phyloP scores from a whole-genome alignment of 2,113 vertebrate species.

The chimpanzee (Pan troglodytes) region DNA sequence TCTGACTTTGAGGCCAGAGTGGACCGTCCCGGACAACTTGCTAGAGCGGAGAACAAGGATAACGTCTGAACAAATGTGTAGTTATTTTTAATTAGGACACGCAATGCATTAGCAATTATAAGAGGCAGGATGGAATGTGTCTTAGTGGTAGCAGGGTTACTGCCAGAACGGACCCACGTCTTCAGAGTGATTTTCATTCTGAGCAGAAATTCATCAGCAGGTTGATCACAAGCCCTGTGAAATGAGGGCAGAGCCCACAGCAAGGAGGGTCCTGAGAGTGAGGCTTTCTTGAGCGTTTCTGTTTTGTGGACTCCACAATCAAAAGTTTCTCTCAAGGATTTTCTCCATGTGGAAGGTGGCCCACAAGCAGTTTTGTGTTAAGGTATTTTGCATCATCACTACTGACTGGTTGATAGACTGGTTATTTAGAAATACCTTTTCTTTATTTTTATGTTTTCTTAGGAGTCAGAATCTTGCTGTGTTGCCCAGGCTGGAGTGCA shows the following conservation, averaged over 20 bases:
- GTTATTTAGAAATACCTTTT: too few relatives aligned
- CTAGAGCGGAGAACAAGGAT: background rate
- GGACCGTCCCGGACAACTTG: background rate
- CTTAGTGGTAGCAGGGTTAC: background rate
- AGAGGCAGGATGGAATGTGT: background rate
- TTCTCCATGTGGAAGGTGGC: too few relatives aligned
- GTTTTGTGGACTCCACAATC: background rate
- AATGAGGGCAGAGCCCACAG: too few relatives aligned
- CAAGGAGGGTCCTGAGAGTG: rapidly evolving
- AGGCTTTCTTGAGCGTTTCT: background rate
- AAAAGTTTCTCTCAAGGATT: background rate
- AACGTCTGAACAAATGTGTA: rapidly evolving
- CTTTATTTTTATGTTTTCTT: too few relatives aligned
- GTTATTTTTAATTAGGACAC: background rate
- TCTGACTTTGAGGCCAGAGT: background rate
- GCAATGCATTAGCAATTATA: background rate
- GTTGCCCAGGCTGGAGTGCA: too few relatives aligned
- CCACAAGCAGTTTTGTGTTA: background rate
- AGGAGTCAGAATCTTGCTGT: too few relatives aligned
- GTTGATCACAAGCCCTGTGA: background rate
- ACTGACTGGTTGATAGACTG: rapidly evolving
- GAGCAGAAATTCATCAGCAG: background rate
- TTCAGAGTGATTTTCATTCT: background rate
- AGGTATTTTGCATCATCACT: background rate
- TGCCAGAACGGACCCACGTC: background rate